Percentiles rank a stretch among this genome's conserved stretches.
These are phyloP conservation scores for Embiotoca jacksoni DNA, from an alignment of 2,113 vertebrate genomes.

Conservation along the genomic window DNA sequence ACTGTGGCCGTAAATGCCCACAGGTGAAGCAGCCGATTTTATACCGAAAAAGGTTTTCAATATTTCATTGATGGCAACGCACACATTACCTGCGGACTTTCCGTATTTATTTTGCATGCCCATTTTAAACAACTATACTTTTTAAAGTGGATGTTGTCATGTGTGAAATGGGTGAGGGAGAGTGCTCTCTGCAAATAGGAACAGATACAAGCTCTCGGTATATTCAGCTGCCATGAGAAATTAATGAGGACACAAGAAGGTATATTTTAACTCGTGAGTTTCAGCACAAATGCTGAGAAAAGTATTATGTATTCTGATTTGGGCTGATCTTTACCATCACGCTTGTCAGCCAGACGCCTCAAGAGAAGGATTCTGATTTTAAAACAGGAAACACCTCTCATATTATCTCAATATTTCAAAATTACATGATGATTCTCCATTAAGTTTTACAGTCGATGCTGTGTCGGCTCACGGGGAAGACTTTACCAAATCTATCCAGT, in stretches of 20 bases:
- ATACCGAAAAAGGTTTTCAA: conserved; percentile 65
- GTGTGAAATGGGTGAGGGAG: conserved; percentile 56
- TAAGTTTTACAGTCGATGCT: not conserved
- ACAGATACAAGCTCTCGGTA: conserved; percentile 26
- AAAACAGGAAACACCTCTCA: conserved; percentile 25
- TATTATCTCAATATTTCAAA: not conserved
- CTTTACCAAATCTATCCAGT: not conserved
- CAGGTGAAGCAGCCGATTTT: conserved; percentile 34
- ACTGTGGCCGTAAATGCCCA: conserved; percentile 50
- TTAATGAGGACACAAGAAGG: conserved; percentile 59
- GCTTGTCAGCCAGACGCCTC: conserved; percentile 28
- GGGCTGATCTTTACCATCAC: not conserved
- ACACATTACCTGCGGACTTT: conserved; percentile 47
- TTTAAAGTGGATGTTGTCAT: conserved; percentile 51
- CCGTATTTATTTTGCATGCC: conserved; percentile 61
- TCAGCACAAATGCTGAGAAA: conserved; percentile 21
- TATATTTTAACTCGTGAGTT: not conserved
- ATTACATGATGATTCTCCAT: not conserved
- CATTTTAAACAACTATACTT: conserved; percentile 52
- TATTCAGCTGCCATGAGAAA: conserved; percentile 57
- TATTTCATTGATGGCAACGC: conserved; percentile 63
- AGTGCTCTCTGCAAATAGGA: conserved; percentile 57
- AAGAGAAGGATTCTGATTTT: conserved; percentile 26
- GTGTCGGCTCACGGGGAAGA: not conserved
- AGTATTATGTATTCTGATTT: conserved; percentile 18